Base-by-base conservation (phyloP, 2,113 vertebrate species). In the Galemys pyrenaicus region DNA sequence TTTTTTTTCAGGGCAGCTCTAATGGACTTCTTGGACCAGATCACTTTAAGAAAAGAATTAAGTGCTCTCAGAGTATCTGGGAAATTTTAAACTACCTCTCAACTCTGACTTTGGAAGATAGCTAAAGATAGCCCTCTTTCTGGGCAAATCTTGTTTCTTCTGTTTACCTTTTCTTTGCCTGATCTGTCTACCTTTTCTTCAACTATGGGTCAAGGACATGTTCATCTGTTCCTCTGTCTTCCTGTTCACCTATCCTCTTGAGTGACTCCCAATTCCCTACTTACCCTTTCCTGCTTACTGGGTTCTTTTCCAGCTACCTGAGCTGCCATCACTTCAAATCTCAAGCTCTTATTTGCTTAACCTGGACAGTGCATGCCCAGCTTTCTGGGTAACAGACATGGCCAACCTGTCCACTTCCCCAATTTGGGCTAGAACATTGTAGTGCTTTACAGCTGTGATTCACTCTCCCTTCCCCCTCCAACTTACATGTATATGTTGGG, bases 281-380 rank as follows among this genome's bases (percentile, higher is more conserved):
- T 75, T 87, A 91, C 26, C 75, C 20, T 84, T 81, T 41, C 35
- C 44, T 68, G 39, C 39, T 68, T 74, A 24, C 28, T 68, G 86
- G 54, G 37, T 70, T 73, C 35, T 71, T 54, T 84, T 87, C 81
- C 49, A 90, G 49, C 60, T 9, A 62, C 24, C 51, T 70, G 44
- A 88, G 39, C 39, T 79, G 11, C 39, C 1, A 1, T 26, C 13
- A 60, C 44, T 26, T 89, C 51, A 44, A 28, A 71, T 93, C 82
- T 89, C 84, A 93, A 22, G 39, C 74, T 89, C 10, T 86, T 35
- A 62, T 68, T 62, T 93, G 44, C 78, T 89, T 32, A 22, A 86
- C 37, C 79, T 91, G 32, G 65, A 41, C 19, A 56, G 39, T 4
- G 0, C 30, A 16, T 19, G 8, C 1, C 51, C 78, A 51, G n/a